A percentile compares a stretch with the other conserved stretches of the same genome.
phyloP scores from a whole-genome alignment of 2,888 invertebrate genomes.

The Stratiomys singularior region DNA sequence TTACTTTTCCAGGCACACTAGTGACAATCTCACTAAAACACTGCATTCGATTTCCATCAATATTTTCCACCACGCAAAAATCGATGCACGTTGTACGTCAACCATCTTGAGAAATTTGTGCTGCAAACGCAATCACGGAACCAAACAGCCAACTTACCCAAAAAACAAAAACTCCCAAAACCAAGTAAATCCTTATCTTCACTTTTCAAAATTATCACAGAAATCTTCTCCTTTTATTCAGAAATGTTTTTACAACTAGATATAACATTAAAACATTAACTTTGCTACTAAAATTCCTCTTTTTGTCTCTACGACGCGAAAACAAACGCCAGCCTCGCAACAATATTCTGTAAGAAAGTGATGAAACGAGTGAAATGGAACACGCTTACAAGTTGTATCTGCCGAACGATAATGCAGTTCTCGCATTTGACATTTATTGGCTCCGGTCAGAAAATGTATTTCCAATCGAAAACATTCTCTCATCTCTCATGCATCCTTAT shows the following conservation, averaged over 20 bases:
- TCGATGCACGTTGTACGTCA: neutral
- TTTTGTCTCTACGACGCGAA: slow-evolving; percentile 31
- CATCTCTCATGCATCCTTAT: too few relatives aligned
- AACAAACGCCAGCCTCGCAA: slow-evolving; percentile 15
- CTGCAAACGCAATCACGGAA: slow-evolving; percentile 3
- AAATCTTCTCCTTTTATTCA: slow-evolving; percentile 32
- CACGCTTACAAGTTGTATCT: neutral
- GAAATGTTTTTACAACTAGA: neutral
- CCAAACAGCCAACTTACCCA: slow-evolving; percentile 37
- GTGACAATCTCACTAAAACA: too few relatives aligned
- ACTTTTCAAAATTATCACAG: slow-evolving; percentile 38
- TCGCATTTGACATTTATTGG: too few relatives aligned
- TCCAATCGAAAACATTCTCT: too few relatives aligned
- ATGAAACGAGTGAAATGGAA: neutral
- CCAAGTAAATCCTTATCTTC: slow-evolving; percentile 39
- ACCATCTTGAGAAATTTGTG: slow-evolving; percentile 36
- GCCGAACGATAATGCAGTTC: neutral
- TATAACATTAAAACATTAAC: slow-evolving; percentile 13
- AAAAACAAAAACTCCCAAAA: slow-evolving; percentile 32
- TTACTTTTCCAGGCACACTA: too few relatives aligned
- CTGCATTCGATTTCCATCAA: neutral
- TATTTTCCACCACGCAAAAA: neutral
- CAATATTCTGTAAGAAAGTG: neutral
- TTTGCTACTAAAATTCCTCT: neutral
- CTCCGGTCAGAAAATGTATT: too few relatives aligned